phyloP scores from a whole-genome alignment of 2,113 vertebrate genomes.

The Drymodes brunneopygia region DNA sequence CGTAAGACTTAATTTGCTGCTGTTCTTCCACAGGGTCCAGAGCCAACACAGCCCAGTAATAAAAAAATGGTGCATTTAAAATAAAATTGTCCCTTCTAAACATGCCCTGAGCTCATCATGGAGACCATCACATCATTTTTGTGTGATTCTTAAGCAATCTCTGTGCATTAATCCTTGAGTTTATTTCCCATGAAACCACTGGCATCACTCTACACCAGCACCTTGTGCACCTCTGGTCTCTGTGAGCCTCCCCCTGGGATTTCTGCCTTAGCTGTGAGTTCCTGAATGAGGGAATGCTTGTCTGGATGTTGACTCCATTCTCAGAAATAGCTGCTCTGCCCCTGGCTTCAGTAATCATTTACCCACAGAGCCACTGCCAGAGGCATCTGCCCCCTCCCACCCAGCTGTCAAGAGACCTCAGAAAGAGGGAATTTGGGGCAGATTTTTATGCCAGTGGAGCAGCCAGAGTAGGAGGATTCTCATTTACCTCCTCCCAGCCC shows the following conservation, averaged over 20 bases:
- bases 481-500: background rate
- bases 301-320: fast-evolving
- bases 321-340: background rate
- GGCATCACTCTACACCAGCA: background rate
- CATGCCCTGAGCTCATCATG: background rate
- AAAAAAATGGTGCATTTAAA: background rate
- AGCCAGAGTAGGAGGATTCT: background rate
- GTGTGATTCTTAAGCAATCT: background rate
- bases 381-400: background rate
- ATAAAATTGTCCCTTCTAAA: background rate
- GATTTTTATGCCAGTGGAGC: background rate
- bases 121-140: fast-evolving
- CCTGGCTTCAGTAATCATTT: background rate
- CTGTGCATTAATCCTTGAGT: background rate
- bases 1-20: fast-evolving
- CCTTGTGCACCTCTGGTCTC: background rate
- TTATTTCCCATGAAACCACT: background rate
- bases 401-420: background rate
- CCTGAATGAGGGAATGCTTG: background rate
- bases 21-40: background rate
- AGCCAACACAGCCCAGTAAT: background rate
- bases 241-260: fast-evolving
- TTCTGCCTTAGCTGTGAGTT: background rate
- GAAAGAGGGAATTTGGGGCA: background rate
- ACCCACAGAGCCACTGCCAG: background rate